Percentiles rank a stretch among this genome's conserved stretches.
phyloP scores from a whole-genome alignment of 2,113 vertebrate genomes.

The Pseudorasbora parva region DNA sequence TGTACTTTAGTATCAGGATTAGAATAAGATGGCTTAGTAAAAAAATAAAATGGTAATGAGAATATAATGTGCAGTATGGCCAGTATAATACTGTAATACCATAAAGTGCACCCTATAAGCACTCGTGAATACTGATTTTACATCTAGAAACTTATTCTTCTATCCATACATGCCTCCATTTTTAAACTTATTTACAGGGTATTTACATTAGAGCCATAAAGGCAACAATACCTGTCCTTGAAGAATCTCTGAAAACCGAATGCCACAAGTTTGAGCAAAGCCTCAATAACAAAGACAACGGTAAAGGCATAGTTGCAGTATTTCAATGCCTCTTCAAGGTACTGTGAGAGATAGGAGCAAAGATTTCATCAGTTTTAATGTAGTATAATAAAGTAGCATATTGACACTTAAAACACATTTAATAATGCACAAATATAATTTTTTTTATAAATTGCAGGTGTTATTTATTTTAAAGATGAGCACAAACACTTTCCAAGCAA shows the following conservation, averaged over 20 bases:
- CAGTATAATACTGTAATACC: background rate
- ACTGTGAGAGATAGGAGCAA: constrained; percentile 72
- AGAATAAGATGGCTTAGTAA: background rate
- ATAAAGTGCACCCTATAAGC: background rate
- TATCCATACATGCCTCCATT: background rate
- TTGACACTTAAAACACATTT: background rate
- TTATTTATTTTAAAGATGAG: background rate
- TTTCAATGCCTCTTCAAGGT: constrained; percentile 92
- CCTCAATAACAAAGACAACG: constrained; percentile 89
- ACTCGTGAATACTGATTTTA: too few species aligned
- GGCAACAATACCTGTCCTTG: constrained; percentile 87
- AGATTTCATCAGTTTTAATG: background rate
- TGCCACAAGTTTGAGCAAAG: constrained; percentile 88
- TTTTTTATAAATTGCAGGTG: background rate
- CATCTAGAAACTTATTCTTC: too few species aligned
- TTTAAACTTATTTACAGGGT: background rate
- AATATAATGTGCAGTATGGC: background rate
- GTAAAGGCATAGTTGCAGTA: constrained; percentile 99
- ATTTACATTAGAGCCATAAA: background rate
- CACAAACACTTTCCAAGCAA: background rate
- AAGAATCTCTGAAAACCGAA: constrained; percentile 95
- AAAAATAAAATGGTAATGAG: constrained; percentile 8
- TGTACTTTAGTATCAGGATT: background rate
- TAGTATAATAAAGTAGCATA: background rate
- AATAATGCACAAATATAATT: background rate